These are phyloP conservation scores for Mayetiola destructor DNA, from an alignment of 2,888 invertebrate species.

Conservation along the genomic window DNA sequence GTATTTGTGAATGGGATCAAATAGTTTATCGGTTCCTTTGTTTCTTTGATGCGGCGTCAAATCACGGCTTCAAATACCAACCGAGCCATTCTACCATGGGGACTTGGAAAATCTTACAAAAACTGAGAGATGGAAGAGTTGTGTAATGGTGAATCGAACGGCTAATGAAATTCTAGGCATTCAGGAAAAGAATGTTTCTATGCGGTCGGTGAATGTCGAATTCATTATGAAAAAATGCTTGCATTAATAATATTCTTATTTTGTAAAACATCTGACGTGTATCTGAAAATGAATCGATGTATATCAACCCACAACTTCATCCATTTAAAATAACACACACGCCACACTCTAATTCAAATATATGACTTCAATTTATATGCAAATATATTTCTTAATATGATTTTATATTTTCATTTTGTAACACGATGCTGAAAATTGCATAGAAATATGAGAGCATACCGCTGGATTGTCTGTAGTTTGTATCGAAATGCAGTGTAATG, in stretches of 20 bases:
- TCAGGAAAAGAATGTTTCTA: not conserved
- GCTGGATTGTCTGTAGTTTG: not conserved
- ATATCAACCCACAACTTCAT: too few relatives aligned
- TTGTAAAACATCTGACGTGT: not conserved
- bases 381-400: not conserved
- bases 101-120: too few relatives aligned
- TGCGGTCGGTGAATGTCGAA: not conserved
- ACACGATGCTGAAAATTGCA: not conserved
- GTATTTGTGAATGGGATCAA: too few relatives aligned
- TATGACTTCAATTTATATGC: not conserved
- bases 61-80: too few relatives aligned
- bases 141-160: too few relatives aligned
- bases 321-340: too few relatives aligned
- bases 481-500: not conserved
- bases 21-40: too few relatives aligned
- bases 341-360: slow-evolving; percentile 1
- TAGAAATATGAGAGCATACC: not conserved
- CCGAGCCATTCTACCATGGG: too few relatives aligned
- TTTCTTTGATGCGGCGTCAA: too few relatives aligned
- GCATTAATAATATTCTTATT: not conserved
- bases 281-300: not conserved
- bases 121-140: too few relatives aligned
- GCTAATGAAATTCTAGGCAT: too few relatives aligned
- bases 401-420: not conserved
- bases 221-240: not conserved